Conservation (phyloP, 1,140 invertebrate species). For the Drosophila athabasca region DNA sequence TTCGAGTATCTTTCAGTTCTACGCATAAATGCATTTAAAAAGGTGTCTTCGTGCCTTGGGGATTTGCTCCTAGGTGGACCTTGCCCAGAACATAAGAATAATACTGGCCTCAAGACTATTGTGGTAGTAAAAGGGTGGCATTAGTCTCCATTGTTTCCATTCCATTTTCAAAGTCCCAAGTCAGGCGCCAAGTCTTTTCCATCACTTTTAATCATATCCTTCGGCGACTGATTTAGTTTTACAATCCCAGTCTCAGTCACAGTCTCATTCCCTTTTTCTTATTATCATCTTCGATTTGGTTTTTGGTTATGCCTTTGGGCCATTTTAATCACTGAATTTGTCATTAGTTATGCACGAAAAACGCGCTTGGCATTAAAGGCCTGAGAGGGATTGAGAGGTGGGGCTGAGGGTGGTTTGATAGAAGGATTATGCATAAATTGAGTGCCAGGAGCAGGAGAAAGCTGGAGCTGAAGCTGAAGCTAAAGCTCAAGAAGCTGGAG, state of each 20-base stretch:
- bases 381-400: constrained; percentile 1
- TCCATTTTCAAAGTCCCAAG: no score
- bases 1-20: no score
- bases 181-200: no score
- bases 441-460: constrained; percentile 13
- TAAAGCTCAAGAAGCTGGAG: not conserved
- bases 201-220: no score
- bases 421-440: constrained; percentile 59
- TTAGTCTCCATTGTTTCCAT: no score
- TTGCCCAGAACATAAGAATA: no score
- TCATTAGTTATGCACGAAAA: constrained; percentile 67
- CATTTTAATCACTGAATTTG: constrained; percentile 72
- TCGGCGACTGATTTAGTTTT: constrained; percentile 6
- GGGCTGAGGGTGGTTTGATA: not conserved
- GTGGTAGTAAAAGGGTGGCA: no score
- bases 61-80: no score
- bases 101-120: no score
- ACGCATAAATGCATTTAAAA: no score
- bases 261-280: constrained; percentile 1
- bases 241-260: not conserved
- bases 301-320: constrained; percentile 26
- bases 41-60: no score
- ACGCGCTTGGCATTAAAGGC: not conserved
- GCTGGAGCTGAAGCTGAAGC: no score
- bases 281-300: constrained; percentile 26